Base-by-base conservation (phyloP, 2,888 invertebrate genomes). In the Acholoe squamosa region DNA sequence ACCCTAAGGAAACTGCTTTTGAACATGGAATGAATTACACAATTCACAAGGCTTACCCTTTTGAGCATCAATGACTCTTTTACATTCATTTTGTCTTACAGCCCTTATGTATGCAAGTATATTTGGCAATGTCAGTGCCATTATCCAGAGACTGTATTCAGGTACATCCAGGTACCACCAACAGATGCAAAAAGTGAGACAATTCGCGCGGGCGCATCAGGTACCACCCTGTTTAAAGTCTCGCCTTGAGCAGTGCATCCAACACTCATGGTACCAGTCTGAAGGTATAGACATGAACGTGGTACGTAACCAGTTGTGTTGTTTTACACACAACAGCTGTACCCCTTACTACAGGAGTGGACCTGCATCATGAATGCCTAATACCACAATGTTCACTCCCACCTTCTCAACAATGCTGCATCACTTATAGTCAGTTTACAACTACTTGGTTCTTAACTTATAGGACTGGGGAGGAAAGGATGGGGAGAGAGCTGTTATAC, bases 31-130 rank as follows among this genome's bases (percentile, higher is more conserved):
- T 43, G 43, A 3, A 10, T 43, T 43, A 43, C 43, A 43, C 43
- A 43, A 43, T 10, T 43, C 10, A 10, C 5, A 7, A 43, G 43
- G 10, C 10, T 43, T 43, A 43, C 43, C 43, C 10, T 43, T 43
- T 43, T 43, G 43, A 43, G 28, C 28, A 25, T 25, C 19, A 10
- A 28, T 77, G 80, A n/a, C 43, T 7, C 1, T 84, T n/a, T 84
- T 43, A 43, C 43, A 3, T 43, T 43, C 43, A 10, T 43, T 52
- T 51, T 86, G 25, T 86, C 67, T 90, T 90, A 92, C 97, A 99
- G 99, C 99, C 94, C 97, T 99, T 91, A 99, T 99, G 99, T 99
- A 99, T 96, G 99, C 99, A 96, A 99, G 99, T 96, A 99, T 99
- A 96, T 99, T 99, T 96, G 99, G 99, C 96, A 99, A 99, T 96